phyloP scores from a whole-genome alignment of 2,888 invertebrate species.

The Acronicta leporina region DNA sequence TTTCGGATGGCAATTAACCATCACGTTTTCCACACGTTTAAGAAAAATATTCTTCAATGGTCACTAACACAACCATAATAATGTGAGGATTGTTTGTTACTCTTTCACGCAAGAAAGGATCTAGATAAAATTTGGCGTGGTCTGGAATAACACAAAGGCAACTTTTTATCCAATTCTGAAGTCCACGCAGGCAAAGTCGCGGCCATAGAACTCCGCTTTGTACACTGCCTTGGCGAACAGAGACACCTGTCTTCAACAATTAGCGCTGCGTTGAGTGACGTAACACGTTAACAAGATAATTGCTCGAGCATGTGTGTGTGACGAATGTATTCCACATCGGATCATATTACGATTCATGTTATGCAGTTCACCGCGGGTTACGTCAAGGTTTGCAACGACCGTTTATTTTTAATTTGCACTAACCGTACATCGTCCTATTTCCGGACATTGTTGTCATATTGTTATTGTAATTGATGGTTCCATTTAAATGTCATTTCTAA shows the following conservation, averaged over 20 bases:
- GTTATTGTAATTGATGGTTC: slow-evolving; percentile 37
- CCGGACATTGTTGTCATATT: slow-evolving; percentile 57
- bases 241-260: slow-evolving; percentile 39
- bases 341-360: slow-evolving; percentile 51
- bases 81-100: no score
- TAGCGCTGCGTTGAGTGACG: slow-evolving; percentile 42
- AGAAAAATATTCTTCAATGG: no score
- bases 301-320: slow-evolving; percentile 33
- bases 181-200: no score
- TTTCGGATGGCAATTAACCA: no score
- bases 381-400: slow-evolving; percentile 53
- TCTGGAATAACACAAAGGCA: no score
- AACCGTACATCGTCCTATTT: slow-evolving; percentile 47
- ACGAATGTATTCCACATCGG: slow-evolving; percentile 44
- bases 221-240: slow-evolving; percentile 1
- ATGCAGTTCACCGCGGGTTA: slow-evolving; percentile 57
- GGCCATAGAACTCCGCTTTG: background rate
- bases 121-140: no score
- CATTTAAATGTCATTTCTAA: slow-evolving; percentile 26
- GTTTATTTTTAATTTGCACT: slow-evolving; percentile 54
- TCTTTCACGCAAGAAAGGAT: no score
- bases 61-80: no score
- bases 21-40: no score
- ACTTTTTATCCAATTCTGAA: no score
- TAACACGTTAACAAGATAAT: slow-evolving; percentile 51